Base-by-base conservation (phyloP, 2,888 invertebrate species). In the Scrobipalpa atriplicella region DNA sequence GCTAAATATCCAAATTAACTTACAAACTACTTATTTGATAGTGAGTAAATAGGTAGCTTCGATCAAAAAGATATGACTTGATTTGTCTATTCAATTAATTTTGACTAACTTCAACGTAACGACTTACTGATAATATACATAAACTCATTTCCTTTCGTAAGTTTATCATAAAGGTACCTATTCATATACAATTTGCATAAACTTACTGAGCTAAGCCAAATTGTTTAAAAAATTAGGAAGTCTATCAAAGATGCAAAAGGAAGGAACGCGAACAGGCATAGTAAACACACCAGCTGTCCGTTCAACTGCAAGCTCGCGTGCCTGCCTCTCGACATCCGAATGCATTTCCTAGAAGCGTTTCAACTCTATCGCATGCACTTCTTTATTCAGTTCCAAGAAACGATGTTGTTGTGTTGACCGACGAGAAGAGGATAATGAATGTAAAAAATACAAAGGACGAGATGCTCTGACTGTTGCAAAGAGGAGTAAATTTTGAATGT, bases 241-340 rank as follows among this genome's bases (percentile, higher is more conserved):
- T 52, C 9, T 6, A 52, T 21, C 16, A 9, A 7, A n/a, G 5
- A 62, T 41, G 21, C 10, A 10, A 56, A 21, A 29, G 21, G 11
- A 21, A 11, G 54, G 29, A 29, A 29, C 21, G 54, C 7, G 21
- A 56, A 56, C 54, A 56, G 21, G 5, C 13, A 21, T 56, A 11
- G 54, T 13, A 56, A 56, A 56, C 54, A 56, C 11, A 13, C 21
- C 54, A 11, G 54, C 21, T 21, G 54, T 56, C 54, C 11, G 13
- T 56, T 29, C 54, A 13, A 56, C 6, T 21, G 54, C 54, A 13
- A n/a, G 21, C 54, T 56, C 21, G 54, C 54, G 21, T 56, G 54
- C 54, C 21, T 54, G 6, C 11, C n/a, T 19, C 19, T 21, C 54
- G 19, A 19, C 7, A 54, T n/a, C 51, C 16, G 43, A 43, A 43